Conservation (phyloP, 2,888 invertebrate species). For the Diadegma fenestrale region DNA sequence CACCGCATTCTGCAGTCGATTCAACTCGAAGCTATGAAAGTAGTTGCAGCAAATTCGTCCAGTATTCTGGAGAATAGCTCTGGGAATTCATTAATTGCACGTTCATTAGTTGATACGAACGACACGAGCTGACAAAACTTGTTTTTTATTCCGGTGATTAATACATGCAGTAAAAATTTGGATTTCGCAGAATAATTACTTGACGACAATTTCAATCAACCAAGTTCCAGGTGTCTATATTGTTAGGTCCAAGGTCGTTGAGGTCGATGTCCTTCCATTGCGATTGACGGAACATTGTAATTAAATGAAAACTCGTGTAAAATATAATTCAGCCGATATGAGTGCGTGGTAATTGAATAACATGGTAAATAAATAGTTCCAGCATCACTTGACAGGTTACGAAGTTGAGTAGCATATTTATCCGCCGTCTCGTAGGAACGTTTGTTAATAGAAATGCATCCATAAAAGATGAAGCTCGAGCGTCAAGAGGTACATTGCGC, state of each 20-base stretch:
- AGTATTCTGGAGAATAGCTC: background rate
- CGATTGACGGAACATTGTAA: background rate
- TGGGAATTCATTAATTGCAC: background rate
- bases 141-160: background rate
- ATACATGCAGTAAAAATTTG: background rate
- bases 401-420: constrained; percentile 5
- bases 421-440: background rate
- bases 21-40: background rate
- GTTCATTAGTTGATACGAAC: background rate
- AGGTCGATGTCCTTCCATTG: background rate
- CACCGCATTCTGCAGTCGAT: background rate
- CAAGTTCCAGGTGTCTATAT: background rate
- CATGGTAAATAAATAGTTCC: background rate
- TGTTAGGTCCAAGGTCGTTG: too few species aligned
- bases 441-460: constrained; percentile 23
- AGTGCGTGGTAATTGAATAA: background rate
- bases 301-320: background rate
- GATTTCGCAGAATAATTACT: background rate
- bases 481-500: constrained; percentile 8
- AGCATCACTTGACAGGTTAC: background rate
- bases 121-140: background rate
- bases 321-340: background rate
- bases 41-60: background rate
- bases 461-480: constrained; percentile 21
- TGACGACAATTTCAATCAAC: background rate